Conservation (phyloP, 2,797 vertebrate genomes). For the Pipistrellus pipistrellus region DNA sequence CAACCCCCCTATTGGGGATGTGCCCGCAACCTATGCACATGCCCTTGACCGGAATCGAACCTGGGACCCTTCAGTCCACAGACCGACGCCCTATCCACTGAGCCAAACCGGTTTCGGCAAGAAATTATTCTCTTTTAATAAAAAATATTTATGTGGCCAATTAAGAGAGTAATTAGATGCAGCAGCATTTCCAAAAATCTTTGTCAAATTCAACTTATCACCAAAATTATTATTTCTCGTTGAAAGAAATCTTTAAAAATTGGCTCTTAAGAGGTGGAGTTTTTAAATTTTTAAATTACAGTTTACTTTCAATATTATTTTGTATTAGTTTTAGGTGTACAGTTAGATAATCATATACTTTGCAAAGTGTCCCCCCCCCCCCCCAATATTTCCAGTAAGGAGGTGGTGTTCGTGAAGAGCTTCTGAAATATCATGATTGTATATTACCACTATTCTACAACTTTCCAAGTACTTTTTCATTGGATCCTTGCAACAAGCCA, state of each 20-base stretch:
- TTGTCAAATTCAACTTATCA: conserved; percentile 4
- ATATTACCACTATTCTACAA: background rate
- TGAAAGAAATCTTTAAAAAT: conserved; percentile 54
- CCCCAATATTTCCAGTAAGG: background rate
- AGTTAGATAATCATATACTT: background rate
- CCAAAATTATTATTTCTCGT: background rate
- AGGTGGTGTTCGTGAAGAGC: background rate
- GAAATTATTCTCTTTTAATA: background rate
- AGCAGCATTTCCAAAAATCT: conserved; percentile 7
- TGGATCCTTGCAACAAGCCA: background rate
- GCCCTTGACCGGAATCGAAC: no score
- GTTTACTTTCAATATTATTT: background rate
- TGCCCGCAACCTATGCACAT: no score
- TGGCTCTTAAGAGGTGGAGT: background rate
- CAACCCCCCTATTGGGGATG: no score
- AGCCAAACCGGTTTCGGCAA: background rate
- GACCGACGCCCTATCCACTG: no score
- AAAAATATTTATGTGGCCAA: background rate
- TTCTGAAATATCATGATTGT: conserved; percentile 25
- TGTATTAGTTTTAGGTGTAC: background rate
- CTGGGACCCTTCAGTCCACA: no score
- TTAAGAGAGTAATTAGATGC: conserved; percentile 5
- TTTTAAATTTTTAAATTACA: background rate
- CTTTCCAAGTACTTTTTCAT: conserved; percentile 20
- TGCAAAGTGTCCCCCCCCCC: background rate